phyloP scores from a whole-genome alignment of 2,797 vertebrate species.

The Coccyzus lansbergi region DNA sequence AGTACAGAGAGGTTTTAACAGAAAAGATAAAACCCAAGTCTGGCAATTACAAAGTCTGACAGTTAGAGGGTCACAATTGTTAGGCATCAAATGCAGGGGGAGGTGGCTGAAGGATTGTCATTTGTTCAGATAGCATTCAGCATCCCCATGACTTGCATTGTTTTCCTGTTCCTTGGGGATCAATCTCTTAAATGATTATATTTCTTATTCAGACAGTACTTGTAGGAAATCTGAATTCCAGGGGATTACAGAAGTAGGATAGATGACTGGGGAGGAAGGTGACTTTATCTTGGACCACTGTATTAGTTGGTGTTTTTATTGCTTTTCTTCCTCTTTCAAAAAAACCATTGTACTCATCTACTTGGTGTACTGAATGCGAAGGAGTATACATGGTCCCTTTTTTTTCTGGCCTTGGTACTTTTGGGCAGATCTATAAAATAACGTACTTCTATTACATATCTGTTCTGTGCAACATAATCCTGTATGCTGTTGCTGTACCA shows the following conservation, averaged over 20 bases:
- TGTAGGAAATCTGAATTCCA: background rate
- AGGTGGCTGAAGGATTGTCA: background rate
- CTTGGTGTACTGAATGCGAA: background rate
- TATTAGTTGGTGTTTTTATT: background rate
- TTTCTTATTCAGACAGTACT: background rate
- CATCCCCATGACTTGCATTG: background rate
- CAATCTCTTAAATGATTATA: background rate
- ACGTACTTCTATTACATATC: background rate
- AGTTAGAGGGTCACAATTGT: background rate
- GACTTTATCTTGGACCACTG: background rate
- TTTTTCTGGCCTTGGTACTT: background rate
- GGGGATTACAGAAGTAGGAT: background rate
- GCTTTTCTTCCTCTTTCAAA: background rate
- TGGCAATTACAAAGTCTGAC: background rate
- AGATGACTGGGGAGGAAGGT: background rate
- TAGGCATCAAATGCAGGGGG: background rate
- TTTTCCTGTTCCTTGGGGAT: background rate
- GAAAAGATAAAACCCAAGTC: background rate
- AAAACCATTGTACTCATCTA: background rate
- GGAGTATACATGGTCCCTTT: background rate
- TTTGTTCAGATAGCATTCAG: background rate
- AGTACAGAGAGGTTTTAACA: background rate
- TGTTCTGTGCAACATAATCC: background rate
- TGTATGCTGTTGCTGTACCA: background rate
- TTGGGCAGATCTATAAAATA: background rate